phyloP scores from a whole-genome alignment of 2,113 vertebrate species.

The rabbit (Oryctolagus cuniculus) region DNA sequence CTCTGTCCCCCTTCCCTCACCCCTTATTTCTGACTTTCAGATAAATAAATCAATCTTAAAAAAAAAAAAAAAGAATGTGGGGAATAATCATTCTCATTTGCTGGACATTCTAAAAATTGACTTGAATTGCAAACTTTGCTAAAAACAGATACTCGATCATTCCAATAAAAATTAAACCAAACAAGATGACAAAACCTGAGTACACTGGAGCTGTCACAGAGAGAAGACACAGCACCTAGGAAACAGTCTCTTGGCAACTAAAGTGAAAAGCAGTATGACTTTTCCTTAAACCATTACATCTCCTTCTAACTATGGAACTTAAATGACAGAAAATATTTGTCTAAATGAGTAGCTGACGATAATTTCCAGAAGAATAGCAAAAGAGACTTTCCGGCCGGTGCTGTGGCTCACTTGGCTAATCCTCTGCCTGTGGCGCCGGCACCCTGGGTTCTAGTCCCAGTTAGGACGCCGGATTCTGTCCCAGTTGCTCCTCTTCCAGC shows the following conservation, averaged over 20 bases:
- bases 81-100: slow-evolving; percentile 11
- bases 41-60: no score
- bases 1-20: no score
- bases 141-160: not conserved
- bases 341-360: slow-evolving; percentile 9
- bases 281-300: slow-evolving; percentile 5
- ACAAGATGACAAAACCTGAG: not conserved
- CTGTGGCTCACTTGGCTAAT: no score
- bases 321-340: slow-evolving; percentile 21
- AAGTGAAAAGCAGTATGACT: slow-evolving; percentile 31
- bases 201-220: not conserved
- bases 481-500: no score
- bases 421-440: no score
- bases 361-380: not conserved
- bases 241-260: slow-evolving; percentile 56
- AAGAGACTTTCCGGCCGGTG: no score
- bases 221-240: slow-evolving; percentile 15
- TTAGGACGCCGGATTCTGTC: no score
- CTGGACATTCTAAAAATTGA: slow-evolving; percentile 54
- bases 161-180: slow-evolving; percentile 32
- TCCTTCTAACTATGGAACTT: slow-evolving; percentile 50
- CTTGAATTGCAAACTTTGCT: slow-evolving; percentile 3
- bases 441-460: no score
- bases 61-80: not conserved
- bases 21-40: no score